These are phyloP conservation scores for Neopipo cinnamomea DNA, from an alignment of 2,113 vertebrate species.

Conservation along the genomic window DNA sequence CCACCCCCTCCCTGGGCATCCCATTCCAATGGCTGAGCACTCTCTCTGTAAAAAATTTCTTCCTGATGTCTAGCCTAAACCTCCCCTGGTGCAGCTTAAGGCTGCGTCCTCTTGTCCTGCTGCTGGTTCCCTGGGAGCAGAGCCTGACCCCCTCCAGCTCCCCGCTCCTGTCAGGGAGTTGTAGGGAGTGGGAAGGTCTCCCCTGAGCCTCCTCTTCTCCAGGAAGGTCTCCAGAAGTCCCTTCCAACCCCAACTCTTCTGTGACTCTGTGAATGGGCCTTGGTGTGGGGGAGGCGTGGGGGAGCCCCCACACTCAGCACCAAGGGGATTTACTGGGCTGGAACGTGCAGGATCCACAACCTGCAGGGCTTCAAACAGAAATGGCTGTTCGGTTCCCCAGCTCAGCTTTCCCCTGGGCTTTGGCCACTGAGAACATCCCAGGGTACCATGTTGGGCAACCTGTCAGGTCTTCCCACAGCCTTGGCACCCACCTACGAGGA, in stretches of 20 bases:
- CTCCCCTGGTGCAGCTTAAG: too few relatives aligned
- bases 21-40: too few relatives aligned
- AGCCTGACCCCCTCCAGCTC: too few relatives aligned
- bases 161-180: too few relatives aligned
- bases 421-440: neutral
- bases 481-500: constrained; percentile 80
- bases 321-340: neutral
- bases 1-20: too few relatives aligned
- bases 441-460: neutral
- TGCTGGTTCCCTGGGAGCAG: too few relatives aligned
- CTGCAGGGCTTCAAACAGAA: neutral
- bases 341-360: neutral
- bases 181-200: too few relatives aligned
- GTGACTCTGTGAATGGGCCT: neutral
- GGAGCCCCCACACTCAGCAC: neutral
- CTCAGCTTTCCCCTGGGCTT: neutral
- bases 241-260: neutral
- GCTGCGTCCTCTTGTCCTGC: too few relatives aligned
- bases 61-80: too few relatives aligned
- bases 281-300: too few relatives aligned
- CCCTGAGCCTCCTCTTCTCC: too few relatives aligned
- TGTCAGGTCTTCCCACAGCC: neutral
- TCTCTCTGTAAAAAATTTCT: too few relatives aligned
- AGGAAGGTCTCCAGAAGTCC: neutral
- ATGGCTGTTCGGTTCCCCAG: rapidly evolving